Percentiles rank a stretch among this genome's conserved stretches.
These are phyloP conservation scores for Erinaceus europaeus DNA, from an alignment of 2,113 vertebrate species.

Conservation along the genomic window DNA sequence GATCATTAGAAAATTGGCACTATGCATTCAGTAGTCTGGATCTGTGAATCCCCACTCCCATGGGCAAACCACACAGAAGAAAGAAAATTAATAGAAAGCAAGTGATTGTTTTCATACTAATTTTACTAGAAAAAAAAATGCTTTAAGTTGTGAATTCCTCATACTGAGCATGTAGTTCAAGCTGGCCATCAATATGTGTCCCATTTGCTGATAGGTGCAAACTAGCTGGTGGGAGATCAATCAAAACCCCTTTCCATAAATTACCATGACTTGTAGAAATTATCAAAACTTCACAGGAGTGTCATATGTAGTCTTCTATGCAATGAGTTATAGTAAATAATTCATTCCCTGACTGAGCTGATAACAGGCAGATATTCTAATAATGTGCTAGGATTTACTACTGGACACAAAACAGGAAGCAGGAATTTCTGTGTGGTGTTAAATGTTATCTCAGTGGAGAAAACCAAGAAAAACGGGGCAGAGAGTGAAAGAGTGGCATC, in stretches of 20 bases:
- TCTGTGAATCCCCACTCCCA: constrained; percentile 11
- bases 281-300: constrained; percentile 74
- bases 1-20: constrained; percentile 29
- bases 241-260: constrained; percentile 65
- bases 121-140: not conserved
- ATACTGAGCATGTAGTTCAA: constrained; percentile 51
- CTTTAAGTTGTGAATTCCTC: constrained; percentile 16
- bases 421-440: constrained; percentile 74
- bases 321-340: constrained; percentile 80
- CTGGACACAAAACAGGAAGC: constrained; percentile 75
- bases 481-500: constrained; percentile 52
- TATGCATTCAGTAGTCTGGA: not conserved
- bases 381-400: constrained; percentile 77
- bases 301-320: constrained; percentile 63
- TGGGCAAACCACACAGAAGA: not conserved
- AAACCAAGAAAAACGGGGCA: constrained; percentile 71
- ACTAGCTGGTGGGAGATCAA: constrained; percentile 68
- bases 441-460: constrained; percentile 74
- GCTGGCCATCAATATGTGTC: constrained; percentile 59
- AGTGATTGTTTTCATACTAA: constrained; percentile 15
- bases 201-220: constrained; percentile 73
- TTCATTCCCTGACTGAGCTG: constrained; percentile 74
- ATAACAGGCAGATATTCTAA: constrained; percentile 79
- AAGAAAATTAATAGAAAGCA: constrained; percentile 46
- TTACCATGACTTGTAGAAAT: constrained; percentile 70